Percentiles rank a stretch among this genome's conserved stretches.
Conservation (phyloP, 2,888 invertebrate species). For the Eilema griseolum region DNA sequence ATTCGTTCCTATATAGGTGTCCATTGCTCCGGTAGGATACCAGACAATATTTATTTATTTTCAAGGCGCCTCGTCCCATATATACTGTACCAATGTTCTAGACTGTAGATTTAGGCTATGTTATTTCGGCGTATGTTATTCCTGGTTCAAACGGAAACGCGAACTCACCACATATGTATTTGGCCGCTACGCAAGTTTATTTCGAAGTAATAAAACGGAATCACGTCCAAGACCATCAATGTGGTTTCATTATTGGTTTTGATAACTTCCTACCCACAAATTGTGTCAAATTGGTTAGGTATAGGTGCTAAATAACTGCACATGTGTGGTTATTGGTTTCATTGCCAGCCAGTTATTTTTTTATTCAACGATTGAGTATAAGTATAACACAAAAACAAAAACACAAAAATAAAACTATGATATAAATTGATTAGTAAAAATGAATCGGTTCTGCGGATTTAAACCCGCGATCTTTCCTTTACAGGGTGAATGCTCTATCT, state of each 20-base stretch:
- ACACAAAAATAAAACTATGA: not conserved
- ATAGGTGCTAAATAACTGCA: too few species aligned
- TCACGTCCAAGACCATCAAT: slow-evolving; percentile 12
- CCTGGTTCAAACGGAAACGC: slow-evolving; percentile 43
- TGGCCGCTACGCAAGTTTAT: slow-evolving; percentile 14
- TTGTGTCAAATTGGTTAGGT: not conserved
- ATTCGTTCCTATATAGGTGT: too few species aligned
- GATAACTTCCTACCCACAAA: not conserved
- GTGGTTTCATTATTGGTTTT: slow-evolving; percentile 9
- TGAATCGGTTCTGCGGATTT: too few species aligned
- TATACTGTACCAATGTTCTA: slow-evolving; percentile 25
- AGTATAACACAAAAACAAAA: not conserved
- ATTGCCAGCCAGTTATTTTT: not conserved
- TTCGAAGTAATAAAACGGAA: slow-evolving; percentile 17
- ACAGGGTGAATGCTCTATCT: too few species aligned
- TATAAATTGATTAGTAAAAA: not conserved
- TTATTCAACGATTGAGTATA: not conserved
- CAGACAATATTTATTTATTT: too few species aligned
- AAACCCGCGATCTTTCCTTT: too few species aligned
- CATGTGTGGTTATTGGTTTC: not conserved
- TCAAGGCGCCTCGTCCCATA: not conserved
- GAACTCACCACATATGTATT: slow-evolving; percentile 21
- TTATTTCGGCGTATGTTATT: slow-evolving; percentile 28
- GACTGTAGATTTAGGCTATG: slow-evolving; percentile 35
- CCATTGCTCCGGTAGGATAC: too few species aligned